Evolutionary conservation across 2,888 invertebrate species (phyloP), one percentile per base, ranked within the genome.

Genomic region (Allacma fusca): DNA sequence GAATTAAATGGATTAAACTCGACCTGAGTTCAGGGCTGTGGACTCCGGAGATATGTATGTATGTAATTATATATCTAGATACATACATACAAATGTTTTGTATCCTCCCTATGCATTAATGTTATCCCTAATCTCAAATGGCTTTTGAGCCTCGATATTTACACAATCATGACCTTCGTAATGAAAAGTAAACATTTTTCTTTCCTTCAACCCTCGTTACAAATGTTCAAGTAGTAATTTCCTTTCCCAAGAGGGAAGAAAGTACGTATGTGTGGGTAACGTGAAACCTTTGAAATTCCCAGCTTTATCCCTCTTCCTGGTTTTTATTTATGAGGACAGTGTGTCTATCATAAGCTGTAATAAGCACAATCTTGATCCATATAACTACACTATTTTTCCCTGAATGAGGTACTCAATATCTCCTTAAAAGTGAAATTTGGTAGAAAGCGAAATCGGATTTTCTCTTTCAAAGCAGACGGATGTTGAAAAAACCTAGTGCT

Each of bases 271-370:
- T 50, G 50, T 50, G n/a, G 50, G 50, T 50, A 16, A 50, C 4
- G 50, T 50, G 50, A 50, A 50, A 50, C 50, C 50, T n/a, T 50
- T 50, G 50, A 50, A n/a, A 19, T 50, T 50, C 50, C n/a, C 16
- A 9, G 16, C 2, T 13, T 50, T 50, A 9, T 50, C n/a, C n/a
- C 50, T 50, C 50, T 16, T 50, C 2, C 50, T 50, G 50, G 19
- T 50, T 50, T 50, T 50, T 50, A 50, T 50, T 50, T 50, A 50
- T 50, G n/a, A 50, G 19, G 19, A 12, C 4, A 50, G 16, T 16
- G 16, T 50, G 50, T 5, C 19, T 9, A 34, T 34, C 34, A 34
- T n/a, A 34, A 34, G 34, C 34, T 34, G 34, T 34, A 34, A 34
- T 34, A 34, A 9, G 34, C 34, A 4, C 34, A 34, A 34, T 34